Percentiles rank a stretch among this genome's conserved stretches.
Conservation (phyloP, 1,140 invertebrate genomes). For the Philotrypesis tridentata region DNA sequence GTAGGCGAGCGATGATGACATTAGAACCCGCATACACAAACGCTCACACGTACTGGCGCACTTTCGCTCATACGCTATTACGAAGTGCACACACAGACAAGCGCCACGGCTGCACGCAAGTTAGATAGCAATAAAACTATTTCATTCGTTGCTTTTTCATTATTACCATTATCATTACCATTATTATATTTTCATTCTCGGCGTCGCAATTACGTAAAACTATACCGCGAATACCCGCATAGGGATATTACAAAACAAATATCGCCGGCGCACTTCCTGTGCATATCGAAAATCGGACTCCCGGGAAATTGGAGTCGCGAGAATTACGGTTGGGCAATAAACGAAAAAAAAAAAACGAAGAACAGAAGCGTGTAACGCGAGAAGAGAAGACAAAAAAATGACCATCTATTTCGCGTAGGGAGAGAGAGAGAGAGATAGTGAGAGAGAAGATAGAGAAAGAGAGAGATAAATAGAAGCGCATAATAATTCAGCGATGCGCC, state of each 20-base stretch:
- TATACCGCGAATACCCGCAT: neutral
- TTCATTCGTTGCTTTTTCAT: neutral
- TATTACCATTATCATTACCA: too few species aligned
- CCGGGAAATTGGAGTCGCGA: slow-evolving; percentile 14
- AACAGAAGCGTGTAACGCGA: neutral
- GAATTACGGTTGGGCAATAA: neutral
- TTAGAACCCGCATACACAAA: neutral
- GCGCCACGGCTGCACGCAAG: neutral
- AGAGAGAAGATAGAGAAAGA: neutral
- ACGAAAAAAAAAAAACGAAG: neutral
- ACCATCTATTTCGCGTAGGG: neutral
- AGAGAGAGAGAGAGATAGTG: neutral
- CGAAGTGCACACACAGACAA: neutral
- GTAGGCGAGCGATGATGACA: neutral
- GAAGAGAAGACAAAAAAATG: neutral
- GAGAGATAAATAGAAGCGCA: slow-evolving; percentile 9
- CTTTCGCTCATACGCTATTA: neutral
- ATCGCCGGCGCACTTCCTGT: too few species aligned
- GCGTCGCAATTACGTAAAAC: neutral
- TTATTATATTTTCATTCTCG: neutral
- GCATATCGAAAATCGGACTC: neutral
- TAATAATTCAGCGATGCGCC: neutral
- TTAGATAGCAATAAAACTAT: neutral
- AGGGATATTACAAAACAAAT: neutral
- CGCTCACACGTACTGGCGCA: too few species aligned